phyloP scores from a whole-genome alignment of 2,888 invertebrate genomes.

The Hypomecis atomaria region DNA sequence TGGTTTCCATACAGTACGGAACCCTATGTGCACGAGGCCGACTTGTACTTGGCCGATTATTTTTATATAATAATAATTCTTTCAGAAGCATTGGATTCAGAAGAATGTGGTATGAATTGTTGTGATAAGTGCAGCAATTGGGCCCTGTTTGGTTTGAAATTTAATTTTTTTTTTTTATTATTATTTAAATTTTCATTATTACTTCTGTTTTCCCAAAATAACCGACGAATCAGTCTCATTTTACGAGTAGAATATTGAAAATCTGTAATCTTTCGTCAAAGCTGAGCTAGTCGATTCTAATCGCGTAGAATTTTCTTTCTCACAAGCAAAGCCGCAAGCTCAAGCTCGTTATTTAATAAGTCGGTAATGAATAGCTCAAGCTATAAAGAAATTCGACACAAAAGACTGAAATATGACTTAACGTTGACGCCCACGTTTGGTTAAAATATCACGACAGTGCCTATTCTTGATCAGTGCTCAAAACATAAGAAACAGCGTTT shows the following conservation, averaged over 20 bases:
- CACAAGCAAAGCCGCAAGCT: conserved; percentile 38
- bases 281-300: neutral
- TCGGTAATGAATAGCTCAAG: conserved; percentile 55
- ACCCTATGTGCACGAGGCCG: too few species aligned
- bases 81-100: too few species aligned
- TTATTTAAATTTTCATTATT: too few species aligned
- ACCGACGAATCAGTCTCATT: too few species aligned
- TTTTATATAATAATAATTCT: too few species aligned
- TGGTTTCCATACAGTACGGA: too few species aligned
- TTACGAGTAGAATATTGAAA: neutral
- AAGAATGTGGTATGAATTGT: too few species aligned
- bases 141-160: too few species aligned
- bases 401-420: conserved; percentile 60
- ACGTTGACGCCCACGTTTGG: conserved; percentile 60
- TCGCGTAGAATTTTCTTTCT: conserved; percentile 48
- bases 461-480: conserved; percentile 33
- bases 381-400: conserved; percentile 63
- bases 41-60: too few species aligned
- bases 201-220: too few species aligned
- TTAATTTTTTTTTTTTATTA: too few species aligned
- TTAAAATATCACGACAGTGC: conserved; percentile 54
- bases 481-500: conserved; percentile 44
- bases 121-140: too few species aligned
- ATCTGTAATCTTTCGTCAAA: neutral
- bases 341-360: conserved; percentile 43